A percentile compares a stretch with the other conserved stretches of the same genome.
Evolutionary conservation across 2,888 invertebrate species (phyloP).

Genomic region (Pegoplata infirma): DNA sequence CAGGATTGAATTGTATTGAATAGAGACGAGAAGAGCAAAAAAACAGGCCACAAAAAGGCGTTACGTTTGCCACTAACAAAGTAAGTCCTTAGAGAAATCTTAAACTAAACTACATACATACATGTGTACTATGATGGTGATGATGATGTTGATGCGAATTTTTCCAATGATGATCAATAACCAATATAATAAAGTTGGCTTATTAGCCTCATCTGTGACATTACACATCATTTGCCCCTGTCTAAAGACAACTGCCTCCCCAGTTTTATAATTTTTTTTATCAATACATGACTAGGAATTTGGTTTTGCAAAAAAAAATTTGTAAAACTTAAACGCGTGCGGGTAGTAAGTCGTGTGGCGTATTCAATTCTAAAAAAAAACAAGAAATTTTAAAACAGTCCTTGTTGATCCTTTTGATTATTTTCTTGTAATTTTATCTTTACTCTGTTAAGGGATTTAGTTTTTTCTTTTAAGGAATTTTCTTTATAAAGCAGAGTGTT

Average conservation of each 20-base stretch:
- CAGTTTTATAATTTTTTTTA: neutral
- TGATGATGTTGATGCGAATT: constrained; percentile 8
- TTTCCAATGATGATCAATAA: constrained; percentile 36
- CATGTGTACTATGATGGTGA: no score
- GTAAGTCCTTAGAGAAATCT: constrained; percentile 57
- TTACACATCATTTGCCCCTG: constrained; percentile 47
- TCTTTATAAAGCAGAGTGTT: neutral
- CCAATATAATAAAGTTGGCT: constrained; percentile 29
- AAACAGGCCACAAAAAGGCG: constrained; percentile 61
- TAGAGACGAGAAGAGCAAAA: neutral
- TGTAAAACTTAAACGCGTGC: constrained; percentile 72
- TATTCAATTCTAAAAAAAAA: constrained; percentile 70
- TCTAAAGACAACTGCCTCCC: neutral
- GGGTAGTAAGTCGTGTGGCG: constrained; percentile 76
- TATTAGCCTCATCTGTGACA: constrained; percentile 61
- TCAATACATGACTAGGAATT: constrained; percentile 35
- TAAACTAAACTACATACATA: neutral
- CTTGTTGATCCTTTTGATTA: constrained; percentile 67
- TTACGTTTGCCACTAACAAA: constrained; percentile 55
- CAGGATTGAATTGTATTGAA: neutral
- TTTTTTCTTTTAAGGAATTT: neutral
- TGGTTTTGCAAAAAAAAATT: constrained; percentile 52
- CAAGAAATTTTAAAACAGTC: constrained; percentile 66
- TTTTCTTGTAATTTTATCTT: neutral
- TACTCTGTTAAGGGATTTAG: neutral